Percentiles rank a stretch among this genome's conserved stretches.
phyloP scores from a whole-genome alignment of 2,797 vertebrate genomes.

The Agapornis canus region DNA sequence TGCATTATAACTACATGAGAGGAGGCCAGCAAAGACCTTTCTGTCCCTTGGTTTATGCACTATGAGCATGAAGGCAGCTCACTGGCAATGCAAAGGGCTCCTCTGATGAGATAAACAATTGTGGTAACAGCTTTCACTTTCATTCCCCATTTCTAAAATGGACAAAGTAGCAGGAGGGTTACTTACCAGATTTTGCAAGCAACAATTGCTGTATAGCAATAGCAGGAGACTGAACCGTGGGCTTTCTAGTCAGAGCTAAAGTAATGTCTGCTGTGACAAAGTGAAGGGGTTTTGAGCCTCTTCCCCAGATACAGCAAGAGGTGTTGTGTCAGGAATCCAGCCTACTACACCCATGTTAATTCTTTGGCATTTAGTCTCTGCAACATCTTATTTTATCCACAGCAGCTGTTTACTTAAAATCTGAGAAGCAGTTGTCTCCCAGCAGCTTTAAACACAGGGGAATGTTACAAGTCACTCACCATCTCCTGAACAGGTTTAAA shows the following conservation, averaged over 20 bases:
- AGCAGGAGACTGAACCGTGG: rapidly evolving
- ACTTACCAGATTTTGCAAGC: not conserved
- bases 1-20: not conserved
- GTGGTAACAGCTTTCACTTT: not conserved
- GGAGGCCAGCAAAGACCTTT: not conserved
- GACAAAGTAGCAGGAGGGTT: not conserved
- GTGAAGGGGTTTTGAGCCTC: not conserved
- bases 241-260: not conserved
- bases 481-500: conserved; percentile 64
- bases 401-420: not conserved
- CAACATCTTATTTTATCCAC: not conserved
- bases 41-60: not conserved
- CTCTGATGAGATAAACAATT: not conserved
- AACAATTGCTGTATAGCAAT: not conserved
- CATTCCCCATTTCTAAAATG: not conserved
- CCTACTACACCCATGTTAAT: not conserved
- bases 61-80: not conserved
- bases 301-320: not conserved
- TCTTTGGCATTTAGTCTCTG: not conserved
- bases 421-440: not conserved
- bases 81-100: not conserved
- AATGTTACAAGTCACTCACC: conserved; percentile 53
- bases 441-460: not conserved
- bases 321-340: not conserved
- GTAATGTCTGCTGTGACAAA: not conserved